Conservation (phyloP, 1,140 invertebrate species). For the Heliothis subflexa region DNA sequence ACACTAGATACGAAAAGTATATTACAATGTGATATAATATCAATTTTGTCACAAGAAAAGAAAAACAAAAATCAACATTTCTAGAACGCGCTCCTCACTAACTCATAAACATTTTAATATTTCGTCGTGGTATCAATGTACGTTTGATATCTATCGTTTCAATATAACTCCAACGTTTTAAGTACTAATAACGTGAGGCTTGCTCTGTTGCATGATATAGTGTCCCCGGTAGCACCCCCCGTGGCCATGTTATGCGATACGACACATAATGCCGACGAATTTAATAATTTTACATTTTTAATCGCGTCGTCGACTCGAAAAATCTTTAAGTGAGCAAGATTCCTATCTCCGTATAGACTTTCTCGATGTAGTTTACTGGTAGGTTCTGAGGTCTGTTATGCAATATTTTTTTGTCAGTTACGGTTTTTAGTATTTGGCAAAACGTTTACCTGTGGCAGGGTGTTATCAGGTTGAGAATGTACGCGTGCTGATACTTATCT, state of each 20-base stretch:
- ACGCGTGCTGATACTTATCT: background rate
- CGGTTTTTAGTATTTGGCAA: background rate
- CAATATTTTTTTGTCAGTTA: background rate
- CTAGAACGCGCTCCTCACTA: slow-evolving; percentile 23
- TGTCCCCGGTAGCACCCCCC: slow-evolving; percentile 77
- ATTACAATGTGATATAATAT: background rate
- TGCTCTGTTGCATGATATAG: slow-evolving; percentile 63
- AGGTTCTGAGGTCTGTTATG: slow-evolving; percentile 23
- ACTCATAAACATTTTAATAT: slow-evolving; percentile 47
- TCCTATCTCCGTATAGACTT: slow-evolving; percentile 47
- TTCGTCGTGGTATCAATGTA: slow-evolving; percentile 65
- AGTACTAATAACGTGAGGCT: slow-evolving; percentile 69
- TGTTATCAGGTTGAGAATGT: background rate
- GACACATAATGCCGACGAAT: slow-evolving; percentile 71
- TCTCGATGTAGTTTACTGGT: slow-evolving; percentile 28
- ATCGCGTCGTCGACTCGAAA: slow-evolving; percentile 61
- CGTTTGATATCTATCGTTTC: slow-evolving; percentile 75
- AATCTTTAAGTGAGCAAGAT: slow-evolving; percentile 52
- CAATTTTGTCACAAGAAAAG: background rate
- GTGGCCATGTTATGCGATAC: slow-evolving; percentile 70
- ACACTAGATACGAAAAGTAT: background rate
- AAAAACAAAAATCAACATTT: slow-evolving; percentile 3
- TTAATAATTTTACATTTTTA: slow-evolving; percentile 71
- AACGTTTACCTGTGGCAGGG: background rate
- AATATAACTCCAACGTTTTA: slow-evolving; percentile 74